Percentiles rank a stretch among this genome's conserved stretches.
Conservation (phyloP, 2,113 vertebrate species). For the Nothobranchius furzeri region DNA sequence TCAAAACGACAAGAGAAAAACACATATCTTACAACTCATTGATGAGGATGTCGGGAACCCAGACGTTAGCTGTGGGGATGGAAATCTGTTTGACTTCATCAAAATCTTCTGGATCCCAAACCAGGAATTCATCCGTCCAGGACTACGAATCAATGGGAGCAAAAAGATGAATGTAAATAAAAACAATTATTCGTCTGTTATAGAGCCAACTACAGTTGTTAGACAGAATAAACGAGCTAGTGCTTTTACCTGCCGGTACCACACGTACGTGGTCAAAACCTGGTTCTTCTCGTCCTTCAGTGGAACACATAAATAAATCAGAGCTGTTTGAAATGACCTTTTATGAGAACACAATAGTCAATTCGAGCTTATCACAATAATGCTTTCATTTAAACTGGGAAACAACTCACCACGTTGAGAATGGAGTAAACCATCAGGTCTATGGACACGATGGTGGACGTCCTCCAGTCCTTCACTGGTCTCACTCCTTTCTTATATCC, state of each 20-base stretch:
- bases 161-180: too few species aligned
- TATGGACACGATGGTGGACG: constrained; percentile 86
- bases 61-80: constrained; percentile 87
- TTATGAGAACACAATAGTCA: too few species aligned
- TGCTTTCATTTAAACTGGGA: neutral
- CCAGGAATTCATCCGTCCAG: constrained; percentile 93
- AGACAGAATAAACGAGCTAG: too few species aligned
- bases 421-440: constrained; percentile 97
- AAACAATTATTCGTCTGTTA: too few species aligned
- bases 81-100: constrained; percentile 92
- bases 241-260: constrained; percentile 91
- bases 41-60: constrained; percentile 97
- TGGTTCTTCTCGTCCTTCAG: constrained; percentile 97
- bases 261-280: constrained; percentile 95
- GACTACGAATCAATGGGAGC: constrained; percentile 68
- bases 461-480: constrained; percentile 91
- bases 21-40: constrained; percentile 93
- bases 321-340: too few species aligned
- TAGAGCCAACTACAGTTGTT: too few species aligned
- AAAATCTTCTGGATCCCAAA: constrained; percentile 89
- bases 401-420: constrained; percentile 88
- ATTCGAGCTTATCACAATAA: too few species aligned
- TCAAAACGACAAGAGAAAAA: neutral
- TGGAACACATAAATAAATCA: neutral
- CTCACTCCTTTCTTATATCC: constrained; percentile 89